These are phyloP conservation scores for Plecotus auritus DNA, from an alignment of 2,113 vertebrate species.

Conservation along the genomic window DNA sequence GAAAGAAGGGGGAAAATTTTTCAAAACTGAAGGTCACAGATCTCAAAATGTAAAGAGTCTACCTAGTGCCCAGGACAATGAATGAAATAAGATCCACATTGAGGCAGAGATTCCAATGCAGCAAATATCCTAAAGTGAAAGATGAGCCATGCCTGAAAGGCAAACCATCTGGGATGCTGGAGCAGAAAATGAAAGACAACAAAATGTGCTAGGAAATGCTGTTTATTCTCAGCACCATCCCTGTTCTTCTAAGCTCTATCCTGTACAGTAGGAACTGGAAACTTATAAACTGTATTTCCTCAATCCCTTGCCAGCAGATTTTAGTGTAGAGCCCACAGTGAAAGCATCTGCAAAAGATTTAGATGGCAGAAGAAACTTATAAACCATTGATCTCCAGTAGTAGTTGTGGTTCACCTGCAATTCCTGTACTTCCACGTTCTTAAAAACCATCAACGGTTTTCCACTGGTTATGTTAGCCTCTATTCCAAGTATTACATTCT, in stretches of 20 bases:
- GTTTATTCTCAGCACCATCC: neutral
- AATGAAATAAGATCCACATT: neutral
- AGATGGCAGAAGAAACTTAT: constrained; percentile 2
- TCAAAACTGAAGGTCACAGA: neutral
- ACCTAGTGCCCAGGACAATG: neutral
- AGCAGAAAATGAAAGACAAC: neutral
- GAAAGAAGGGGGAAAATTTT: neutral
- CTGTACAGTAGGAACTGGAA: neutral
- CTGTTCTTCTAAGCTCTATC: neutral
- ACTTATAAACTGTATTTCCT: neutral
- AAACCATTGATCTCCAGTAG: neutral
- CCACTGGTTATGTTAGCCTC: neutral
- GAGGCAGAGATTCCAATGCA: neutral
- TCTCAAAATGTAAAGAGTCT: neutral
- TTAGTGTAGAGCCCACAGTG: neutral
- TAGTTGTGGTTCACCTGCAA: neutral
- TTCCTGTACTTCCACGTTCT: neutral
- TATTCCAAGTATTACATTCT: neutral
- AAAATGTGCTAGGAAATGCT: neutral
- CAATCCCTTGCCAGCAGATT: neutral
- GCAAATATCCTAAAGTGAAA: neutral
- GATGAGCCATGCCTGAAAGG: neutral
- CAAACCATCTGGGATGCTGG: neutral
- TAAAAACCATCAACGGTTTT: neutral
- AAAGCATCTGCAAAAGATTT: neutral